Evolutionary conservation across 2,888 invertebrate genomes (phyloP).

Genomic region (Scaptodrosophila latifasciaeformis): DNA sequence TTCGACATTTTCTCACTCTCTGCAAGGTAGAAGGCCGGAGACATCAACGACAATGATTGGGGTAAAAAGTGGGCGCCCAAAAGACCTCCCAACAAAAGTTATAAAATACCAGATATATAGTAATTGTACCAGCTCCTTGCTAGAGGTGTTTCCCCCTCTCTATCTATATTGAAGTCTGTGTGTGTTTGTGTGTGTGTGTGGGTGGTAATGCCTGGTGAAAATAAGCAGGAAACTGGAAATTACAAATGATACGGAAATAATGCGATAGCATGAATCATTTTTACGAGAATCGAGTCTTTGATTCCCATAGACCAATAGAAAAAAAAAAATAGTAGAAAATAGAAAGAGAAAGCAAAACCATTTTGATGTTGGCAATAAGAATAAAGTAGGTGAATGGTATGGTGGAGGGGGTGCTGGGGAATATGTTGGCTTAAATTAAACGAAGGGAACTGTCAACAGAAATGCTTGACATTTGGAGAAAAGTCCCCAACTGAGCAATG

Average conservation of each 20-base stretch:
- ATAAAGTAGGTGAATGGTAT: neutral
- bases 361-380: neutral
- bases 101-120: conserved; percentile 66
- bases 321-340: too few species aligned
- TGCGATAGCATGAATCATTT: conserved; percentile 68
- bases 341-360: too few species aligned
- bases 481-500: too few species aligned
- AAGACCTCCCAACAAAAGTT: conserved; percentile 46
- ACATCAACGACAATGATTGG: conserved; percentile 28
- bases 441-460: conserved; percentile 4
- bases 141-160: neutral
- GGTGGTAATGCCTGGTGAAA: conserved; percentile 35
- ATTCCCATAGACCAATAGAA: conserved; percentile 34
- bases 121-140: conserved; percentile 44
- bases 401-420: neutral
- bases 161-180: neutral
- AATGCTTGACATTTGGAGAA: too few species aligned
- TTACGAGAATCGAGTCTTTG: conserved; percentile 66
- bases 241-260: conserved; percentile 67
- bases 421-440: too few species aligned
- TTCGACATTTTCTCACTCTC: too few species aligned
- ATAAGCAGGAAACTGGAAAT: conserved; percentile 68
- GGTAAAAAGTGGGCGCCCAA: conserved; percentile 2
- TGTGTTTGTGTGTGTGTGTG: conserved; percentile 9
- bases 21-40: conserved; percentile 4